A percentile compares a stretch with the other conserved stretches of the same genome.
Conservation (phyloP, 2,113 vertebrate genomes). For the Podocnemis expansa region DNA sequence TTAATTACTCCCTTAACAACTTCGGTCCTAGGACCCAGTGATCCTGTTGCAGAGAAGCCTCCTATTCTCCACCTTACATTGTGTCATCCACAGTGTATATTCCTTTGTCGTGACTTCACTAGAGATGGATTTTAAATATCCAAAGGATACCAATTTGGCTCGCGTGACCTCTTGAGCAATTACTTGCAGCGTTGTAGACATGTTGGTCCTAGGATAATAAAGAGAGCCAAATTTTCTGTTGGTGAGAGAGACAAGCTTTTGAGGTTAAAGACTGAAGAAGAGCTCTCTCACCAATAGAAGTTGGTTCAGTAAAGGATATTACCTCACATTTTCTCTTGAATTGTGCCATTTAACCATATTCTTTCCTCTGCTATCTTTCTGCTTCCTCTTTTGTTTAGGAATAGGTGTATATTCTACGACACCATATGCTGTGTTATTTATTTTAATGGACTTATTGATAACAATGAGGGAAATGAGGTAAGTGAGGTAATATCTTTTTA, state of each 20-base stretch:
- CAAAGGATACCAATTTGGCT: neutral
- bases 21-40: neutral
- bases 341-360: neutral
- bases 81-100: neutral
- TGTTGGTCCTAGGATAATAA: too few relatives aligned
- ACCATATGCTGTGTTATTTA: conserved; percentile 31
- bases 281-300: too few relatives aligned
- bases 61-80: neutral
- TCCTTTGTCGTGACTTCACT: neutral
- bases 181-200: too few relatives aligned
- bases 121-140: neutral
- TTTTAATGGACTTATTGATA: conserved; percentile 14
- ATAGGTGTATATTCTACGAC: neutral
- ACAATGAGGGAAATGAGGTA: neutral
- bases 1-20: neutral
- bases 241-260: too few relatives aligned
- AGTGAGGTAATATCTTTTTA: too few relatives aligned
- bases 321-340: neutral
- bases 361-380: neutral
- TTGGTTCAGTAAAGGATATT: too few relatives aligned
- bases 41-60: conserved; percentile 8
- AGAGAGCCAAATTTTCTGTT: too few relatives aligned
- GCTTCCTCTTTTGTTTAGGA: conserved; percentile 11
- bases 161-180: neutral
- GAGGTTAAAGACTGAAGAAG: too few relatives aligned